These are phyloP conservation scores for Agelastica alni DNA, from an alignment of 2,888 invertebrate species.

Conservation along the genomic window DNA sequence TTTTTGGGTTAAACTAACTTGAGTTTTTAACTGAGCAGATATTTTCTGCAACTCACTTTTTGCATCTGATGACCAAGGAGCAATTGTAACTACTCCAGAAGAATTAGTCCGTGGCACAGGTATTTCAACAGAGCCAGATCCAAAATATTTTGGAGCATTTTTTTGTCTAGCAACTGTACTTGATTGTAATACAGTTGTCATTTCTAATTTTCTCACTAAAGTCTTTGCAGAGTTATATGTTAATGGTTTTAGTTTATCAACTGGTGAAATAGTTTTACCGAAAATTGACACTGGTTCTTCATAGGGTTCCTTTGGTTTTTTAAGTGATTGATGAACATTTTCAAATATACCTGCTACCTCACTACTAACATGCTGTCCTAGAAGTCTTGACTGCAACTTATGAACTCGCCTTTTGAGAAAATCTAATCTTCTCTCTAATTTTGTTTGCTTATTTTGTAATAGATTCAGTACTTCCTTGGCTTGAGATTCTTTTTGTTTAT, in stretches of 20 bases:
- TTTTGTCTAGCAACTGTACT: slow-evolving; percentile 51
- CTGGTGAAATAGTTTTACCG: slow-evolving; percentile 20
- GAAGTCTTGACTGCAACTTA: slow-evolving; percentile 74
- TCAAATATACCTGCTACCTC: slow-evolving; percentile 80
- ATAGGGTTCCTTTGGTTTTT: slow-evolving; percentile 43
- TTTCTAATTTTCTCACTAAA: slow-evolving; percentile 62
- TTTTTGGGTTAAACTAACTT: slow-evolving; percentile 73
- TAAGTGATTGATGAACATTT: slow-evolving; percentile 66
- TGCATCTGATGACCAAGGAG: slow-evolving; percentile 56
- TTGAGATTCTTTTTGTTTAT: slow-evolving; percentile 51
- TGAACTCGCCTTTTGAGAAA: slow-evolving; percentile 74
- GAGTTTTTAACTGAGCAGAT: slow-evolving; percentile 73
- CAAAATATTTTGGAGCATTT: slow-evolving; percentile 58
- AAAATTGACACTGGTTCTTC: slow-evolving; percentile 20
- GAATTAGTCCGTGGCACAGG: slow-evolving; percentile 44
- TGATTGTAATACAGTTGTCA: slow-evolving; percentile 55
- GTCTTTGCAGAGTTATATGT: slow-evolving; percentile 62
- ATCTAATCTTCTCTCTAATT: slow-evolving; percentile 71
- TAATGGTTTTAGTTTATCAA: slow-evolving; percentile 54
- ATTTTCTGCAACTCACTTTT: slow-evolving; percentile 69
- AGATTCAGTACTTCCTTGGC: slow-evolving; percentile 62
- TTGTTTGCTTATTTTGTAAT: slow-evolving; percentile 61
- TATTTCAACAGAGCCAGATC: slow-evolving; percentile 57
- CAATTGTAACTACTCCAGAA: slow-evolving; percentile 52
- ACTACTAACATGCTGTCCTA: slow-evolving; percentile 78